These are phyloP conservation scores for Hassar affinis DNA, from an alignment of 2,113 vertebrate species.

Conservation along the genomic window DNA sequence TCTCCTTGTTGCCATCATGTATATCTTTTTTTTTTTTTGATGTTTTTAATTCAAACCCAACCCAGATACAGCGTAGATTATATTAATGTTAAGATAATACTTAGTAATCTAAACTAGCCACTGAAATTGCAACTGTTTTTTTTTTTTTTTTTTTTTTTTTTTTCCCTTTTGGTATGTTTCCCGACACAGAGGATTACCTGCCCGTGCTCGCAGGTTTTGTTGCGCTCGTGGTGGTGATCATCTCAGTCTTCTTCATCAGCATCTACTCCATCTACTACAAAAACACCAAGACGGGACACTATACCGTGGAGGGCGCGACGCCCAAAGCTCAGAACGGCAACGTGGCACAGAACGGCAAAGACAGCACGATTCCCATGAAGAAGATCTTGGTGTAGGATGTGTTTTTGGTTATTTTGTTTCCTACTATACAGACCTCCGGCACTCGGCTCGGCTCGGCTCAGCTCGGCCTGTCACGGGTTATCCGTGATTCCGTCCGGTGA, in stretches of 20 bases:
- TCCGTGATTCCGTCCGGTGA: not conserved
- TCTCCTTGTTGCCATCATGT: not conserved
- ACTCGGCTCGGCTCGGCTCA: not conserved
- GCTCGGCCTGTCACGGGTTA: not conserved
- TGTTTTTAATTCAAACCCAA: not conserved
- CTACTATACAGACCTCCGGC: not conserved
- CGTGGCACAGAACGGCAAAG: conserved; percentile 68
- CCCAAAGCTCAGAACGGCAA: conserved; percentile 60
- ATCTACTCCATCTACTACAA: conserved; percentile 78
- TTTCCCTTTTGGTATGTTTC: conserved; percentile 39
- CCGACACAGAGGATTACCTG: conserved; percentile 71
- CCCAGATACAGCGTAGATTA: not conserved
- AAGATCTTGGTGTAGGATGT: conserved; percentile 60
- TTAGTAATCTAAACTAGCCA: not conserved
- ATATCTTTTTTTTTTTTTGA: not conserved
- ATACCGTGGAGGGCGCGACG: conserved; percentile 68
- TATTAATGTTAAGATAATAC: too few relatives aligned
- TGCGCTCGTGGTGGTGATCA: conserved; percentile 65
- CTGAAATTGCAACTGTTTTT: not conserved
- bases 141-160: not conserved
- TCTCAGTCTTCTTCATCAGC: conserved; percentile 65
- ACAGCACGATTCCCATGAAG: conserved; percentile 67
- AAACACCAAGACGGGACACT: conserved; percentile 72
- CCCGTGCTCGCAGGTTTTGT: conserved; percentile 73
- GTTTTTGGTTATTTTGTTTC: conserved; percentile 25